These are phyloP conservation scores for Tenthredo scrophulariae DNA, from an alignment of 2,888 invertebrate genomes.

Conservation along the genomic window DNA sequence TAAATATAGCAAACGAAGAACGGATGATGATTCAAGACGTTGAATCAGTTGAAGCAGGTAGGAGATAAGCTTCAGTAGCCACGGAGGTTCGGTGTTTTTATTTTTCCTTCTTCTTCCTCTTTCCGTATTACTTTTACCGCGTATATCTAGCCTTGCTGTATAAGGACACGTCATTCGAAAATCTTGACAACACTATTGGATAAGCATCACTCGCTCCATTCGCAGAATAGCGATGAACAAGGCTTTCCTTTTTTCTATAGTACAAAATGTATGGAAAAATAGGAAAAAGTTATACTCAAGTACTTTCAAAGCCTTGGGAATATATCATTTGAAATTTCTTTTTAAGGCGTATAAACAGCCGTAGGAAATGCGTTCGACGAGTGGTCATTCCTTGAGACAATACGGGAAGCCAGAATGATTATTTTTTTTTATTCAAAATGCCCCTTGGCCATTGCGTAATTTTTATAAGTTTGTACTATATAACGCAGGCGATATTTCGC, in stretches of 20 bases:
- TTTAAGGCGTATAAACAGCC: not conserved
- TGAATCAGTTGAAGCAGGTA: conserved; percentile 1
- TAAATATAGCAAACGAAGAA: not conserved
- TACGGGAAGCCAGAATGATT: not conserved
- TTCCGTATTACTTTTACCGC: not conserved
- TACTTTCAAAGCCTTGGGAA: no score
- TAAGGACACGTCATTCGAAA: not conserved
- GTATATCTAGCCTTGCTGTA: not conserved
- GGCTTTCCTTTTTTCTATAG: not conserved
- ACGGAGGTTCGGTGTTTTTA: not conserved
- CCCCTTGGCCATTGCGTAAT: not conserved
- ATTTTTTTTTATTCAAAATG: not conserved
- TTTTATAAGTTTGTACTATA: not conserved
- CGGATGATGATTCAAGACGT: not conserved
- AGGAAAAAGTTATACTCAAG: no score
- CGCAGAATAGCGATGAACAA: not conserved
- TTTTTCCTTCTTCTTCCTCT: not conserved
- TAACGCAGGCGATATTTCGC: not conserved
- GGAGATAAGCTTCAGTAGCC: conserved; percentile 37
- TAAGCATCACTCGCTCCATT: not conserved
- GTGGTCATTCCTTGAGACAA: not conserved
- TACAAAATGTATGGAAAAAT: not conserved
- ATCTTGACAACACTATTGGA: no score
- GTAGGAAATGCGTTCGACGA: not conserved
- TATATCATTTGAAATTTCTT: not conserved